Percentiles rank a stretch among this genome's conserved stretches.
Evolutionary conservation across 2,797 vertebrate species (phyloP).

Genomic region (Anolis apletophallus): DNA sequence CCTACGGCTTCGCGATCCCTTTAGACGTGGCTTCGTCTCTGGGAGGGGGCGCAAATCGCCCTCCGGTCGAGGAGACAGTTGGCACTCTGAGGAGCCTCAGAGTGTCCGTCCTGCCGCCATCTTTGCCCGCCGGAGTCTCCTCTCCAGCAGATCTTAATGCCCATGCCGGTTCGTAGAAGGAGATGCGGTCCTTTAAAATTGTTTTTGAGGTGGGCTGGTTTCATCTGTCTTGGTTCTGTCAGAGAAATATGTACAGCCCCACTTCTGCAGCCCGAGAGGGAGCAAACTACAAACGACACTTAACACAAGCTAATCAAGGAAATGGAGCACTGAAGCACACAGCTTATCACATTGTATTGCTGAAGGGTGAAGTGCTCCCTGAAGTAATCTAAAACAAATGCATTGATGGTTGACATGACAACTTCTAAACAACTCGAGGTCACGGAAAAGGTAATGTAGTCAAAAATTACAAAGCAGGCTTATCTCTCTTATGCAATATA

Average conservation of each 20-base stretch:
- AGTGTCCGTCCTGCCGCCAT: no score
- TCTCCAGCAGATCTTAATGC: no score
- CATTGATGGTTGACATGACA: conserved; percentile 44
- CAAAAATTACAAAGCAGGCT: not conserved
- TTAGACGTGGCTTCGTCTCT: no score
- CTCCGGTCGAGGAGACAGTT: no score
- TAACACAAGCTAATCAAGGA: not conserved
- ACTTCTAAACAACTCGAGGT: conserved; percentile 5
- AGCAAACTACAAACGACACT: not conserved
- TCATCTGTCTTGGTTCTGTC: not conserved
- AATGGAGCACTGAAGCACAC: not conserved
- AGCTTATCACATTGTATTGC: not conserved
- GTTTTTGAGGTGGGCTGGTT: not conserved
- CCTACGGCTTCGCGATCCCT: no score
- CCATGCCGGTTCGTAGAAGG: no score
- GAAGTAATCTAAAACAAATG: not conserved
- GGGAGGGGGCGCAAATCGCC: no score
- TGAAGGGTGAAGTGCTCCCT: not conserved
- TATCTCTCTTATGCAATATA: not conserved
- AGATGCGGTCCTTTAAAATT: not conserved
- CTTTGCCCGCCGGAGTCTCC: no score
- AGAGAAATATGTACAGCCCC: not conserved
- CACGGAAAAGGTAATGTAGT: not conserved
- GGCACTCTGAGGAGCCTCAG: no score
- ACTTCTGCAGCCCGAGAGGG: not conserved